phyloP scores from a whole-genome alignment of 1,140 invertebrate species.

The Drosophila obscura region DNA sequence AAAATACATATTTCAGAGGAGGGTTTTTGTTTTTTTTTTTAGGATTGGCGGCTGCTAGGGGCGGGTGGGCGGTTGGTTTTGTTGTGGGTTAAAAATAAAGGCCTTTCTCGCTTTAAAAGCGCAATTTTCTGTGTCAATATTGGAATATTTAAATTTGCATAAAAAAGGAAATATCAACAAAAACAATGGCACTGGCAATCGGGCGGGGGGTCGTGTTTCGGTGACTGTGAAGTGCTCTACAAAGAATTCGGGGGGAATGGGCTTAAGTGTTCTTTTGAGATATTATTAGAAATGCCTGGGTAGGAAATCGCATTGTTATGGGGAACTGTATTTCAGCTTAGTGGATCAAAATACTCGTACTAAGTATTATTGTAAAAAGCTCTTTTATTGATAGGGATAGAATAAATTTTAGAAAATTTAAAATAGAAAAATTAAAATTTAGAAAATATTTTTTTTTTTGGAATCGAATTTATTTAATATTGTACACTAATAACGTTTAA shows the following conservation, averaged over 20 bases:
- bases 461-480: no score
- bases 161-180: slow-evolving; percentile 32
- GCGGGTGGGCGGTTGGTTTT: neutral
- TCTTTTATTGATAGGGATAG: no score
- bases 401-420: no score
- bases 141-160: slow-evolving; percentile 62
- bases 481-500: no score
- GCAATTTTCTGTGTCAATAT: slow-evolving; percentile 70
- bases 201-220: slow-evolving; percentile 3
- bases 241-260: neutral
- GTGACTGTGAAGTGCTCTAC: neutral
- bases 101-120: slow-evolving; percentile 52
- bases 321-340: no score
- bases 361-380: no score
- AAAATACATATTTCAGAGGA: slow-evolving; percentile 38
- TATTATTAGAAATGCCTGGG: no score
- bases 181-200: neutral
- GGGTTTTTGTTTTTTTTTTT: neutral
- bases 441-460: no score
- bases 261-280: no score
- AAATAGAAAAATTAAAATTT: no score
- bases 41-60: neutral
- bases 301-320: no score
- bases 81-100: slow-evolving; percentile 18
- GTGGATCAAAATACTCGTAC: no score